These are phyloP conservation scores for Deilephila porcellus DNA, from an alignment of 2,888 invertebrate genomes.

Conservation along the genomic window DNA sequence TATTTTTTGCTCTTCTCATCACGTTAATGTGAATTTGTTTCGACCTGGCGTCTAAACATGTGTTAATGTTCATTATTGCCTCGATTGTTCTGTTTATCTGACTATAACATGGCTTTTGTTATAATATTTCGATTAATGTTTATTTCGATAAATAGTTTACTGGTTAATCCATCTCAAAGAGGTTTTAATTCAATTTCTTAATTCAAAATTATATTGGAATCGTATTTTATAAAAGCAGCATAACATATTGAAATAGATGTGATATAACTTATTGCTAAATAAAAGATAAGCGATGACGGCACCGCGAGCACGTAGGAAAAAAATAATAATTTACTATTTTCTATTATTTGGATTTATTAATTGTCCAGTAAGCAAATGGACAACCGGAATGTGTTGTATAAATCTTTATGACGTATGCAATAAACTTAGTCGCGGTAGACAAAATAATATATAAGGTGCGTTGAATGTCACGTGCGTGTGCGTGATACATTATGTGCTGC, in stretches of 20 bases:
- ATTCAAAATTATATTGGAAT: no score
- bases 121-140: neutral
- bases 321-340: no score
- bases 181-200: no score
- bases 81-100: neutral
- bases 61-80: neutral
- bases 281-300: no score
- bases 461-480: neutral
- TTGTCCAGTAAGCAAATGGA: neutral
- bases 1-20: neutral
- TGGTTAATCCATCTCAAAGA: no score
- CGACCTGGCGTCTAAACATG: neutral
- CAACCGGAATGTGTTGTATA: neutral
- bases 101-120: neutral
- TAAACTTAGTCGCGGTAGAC: neutral
- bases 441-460: neutral
- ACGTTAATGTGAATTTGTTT: slow-evolving; percentile 1
- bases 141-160: no score
- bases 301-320: no score
- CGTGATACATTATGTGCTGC: neutral
- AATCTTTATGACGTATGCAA: neutral
- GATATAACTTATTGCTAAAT: no score
- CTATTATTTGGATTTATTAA: no score
- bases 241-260: no score
- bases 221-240: no score